These are phyloP conservation scores for Tadarida brasiliensis DNA, from an alignment of 2,797 vertebrate genomes.

Conservation along the genomic window DNA sequence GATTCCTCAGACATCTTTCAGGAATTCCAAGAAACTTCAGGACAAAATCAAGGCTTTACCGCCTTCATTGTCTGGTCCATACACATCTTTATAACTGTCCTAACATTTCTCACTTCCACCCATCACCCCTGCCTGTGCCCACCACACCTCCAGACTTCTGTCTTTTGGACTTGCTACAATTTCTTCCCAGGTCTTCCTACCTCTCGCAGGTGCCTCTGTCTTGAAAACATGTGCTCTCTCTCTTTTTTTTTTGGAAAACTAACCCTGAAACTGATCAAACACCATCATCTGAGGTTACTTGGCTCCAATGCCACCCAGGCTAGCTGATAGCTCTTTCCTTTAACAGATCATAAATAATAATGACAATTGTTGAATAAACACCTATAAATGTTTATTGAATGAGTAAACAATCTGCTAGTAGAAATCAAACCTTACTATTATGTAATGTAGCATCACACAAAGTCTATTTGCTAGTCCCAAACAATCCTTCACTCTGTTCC, in stretches of 20 bases:
- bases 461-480: not conserved
- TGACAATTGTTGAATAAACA: not conserved
- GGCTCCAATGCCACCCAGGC: not conserved
- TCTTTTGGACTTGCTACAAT: not conserved
- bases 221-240: not conserved
- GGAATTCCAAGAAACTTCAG: not conserved
- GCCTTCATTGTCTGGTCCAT: not conserved
- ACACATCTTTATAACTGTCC: not conserved
- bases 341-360: not conserved
- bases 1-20: not conserved
- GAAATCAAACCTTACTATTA: not conserved
- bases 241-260: not conserved
- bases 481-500: not conserved
- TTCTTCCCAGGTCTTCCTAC: not conserved
- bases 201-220: not conserved
- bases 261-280: not conserved
- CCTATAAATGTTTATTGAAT: not conserved
- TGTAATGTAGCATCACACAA: not conserved
- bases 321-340: not conserved
- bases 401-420: not conserved
- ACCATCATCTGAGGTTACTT: not conserved
- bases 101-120: not conserved
- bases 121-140: not conserved
- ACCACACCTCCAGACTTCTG: not conserved
- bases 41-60: not conserved